Evolutionary conservation across 2,113 vertebrate genomes (phyloP).

Genomic region (Megaceryle torquata): DNA sequence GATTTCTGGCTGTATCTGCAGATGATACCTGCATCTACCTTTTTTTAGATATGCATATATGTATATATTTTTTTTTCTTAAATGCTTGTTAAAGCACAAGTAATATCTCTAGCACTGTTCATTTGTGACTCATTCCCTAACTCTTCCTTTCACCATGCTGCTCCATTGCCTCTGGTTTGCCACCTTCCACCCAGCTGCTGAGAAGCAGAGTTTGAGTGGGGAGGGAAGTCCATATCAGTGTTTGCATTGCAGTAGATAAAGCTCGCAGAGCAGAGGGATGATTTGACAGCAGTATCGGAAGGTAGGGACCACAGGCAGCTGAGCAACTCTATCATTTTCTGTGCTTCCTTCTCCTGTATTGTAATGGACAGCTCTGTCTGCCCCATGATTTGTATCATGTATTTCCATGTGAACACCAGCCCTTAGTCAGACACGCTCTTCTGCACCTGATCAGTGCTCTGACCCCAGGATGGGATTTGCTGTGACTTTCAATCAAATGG

Average conservation of each 20-base stretch:
- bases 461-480: neutral
- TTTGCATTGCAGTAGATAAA: neutral
- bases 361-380: neutral
- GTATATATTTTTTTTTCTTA: neutral
- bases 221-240: neutral
- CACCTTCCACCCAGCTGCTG: conserved; percentile 30
- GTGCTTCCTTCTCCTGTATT: neutral
- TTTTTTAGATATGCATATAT: neutral
- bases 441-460: neutral
- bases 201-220: neutral
- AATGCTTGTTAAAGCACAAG: conserved; percentile 2
- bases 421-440: neutral
- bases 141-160: neutral
- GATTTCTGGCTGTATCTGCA: conserved; percentile 57
- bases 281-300: neutral
- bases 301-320: neutral
- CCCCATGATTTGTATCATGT: neutral
- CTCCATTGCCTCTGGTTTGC: conserved; percentile 52
- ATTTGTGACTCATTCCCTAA: neutral
- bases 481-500: neutral
- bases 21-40: neutral
- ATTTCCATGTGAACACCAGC: neutral
- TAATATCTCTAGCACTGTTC: conserved; percentile 24
- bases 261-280: neutral
- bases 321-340: neutral